Percentiles rank a stretch among this genome's conserved stretches.
phyloP scores from a whole-genome alignment of 2,888 invertebrate genomes.

The Aphelenchoides bicaudatus region DNA sequence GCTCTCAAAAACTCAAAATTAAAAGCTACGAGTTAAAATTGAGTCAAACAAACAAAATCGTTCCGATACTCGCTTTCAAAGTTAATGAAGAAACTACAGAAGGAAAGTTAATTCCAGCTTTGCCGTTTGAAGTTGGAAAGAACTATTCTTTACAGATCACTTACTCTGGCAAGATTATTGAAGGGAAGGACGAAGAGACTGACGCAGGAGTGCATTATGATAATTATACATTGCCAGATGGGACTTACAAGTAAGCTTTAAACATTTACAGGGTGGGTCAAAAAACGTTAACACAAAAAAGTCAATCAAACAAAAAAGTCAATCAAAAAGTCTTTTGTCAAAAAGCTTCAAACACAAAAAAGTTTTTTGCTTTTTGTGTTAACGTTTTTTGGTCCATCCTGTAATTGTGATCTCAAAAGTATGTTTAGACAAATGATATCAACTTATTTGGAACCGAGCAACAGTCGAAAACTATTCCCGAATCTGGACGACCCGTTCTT shows the following conservation, averaged over 20 bases:
- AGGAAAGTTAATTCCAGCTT: background rate
- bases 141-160: background rate
- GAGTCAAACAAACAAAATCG: background rate
- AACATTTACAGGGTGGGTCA: too few relatives aligned
- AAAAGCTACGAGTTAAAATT: background rate
- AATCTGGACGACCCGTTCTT: background rate
- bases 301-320: too few relatives aligned
- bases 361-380: too few relatives aligned
- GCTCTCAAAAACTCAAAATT: background rate
- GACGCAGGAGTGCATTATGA: too few relatives aligned
- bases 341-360: too few relatives aligned
- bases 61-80: background rate
- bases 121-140: background rate
- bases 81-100: background rate
- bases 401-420: too few relatives aligned
- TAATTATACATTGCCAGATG: too few relatives aligned
- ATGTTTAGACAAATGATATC: background rate
- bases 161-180: background rate
- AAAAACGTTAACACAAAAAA: too few relatives aligned
- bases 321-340: too few relatives aligned
- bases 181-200: too few relatives aligned
- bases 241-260: too few relatives aligned
- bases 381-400: too few relatives aligned
- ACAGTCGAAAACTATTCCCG: background rate
- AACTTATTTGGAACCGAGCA: background rate